Percentiles rank a stretch among this genome's conserved stretches.
Evolutionary conservation across 2,888 invertebrate genomes (phyloP).

Genomic region (Plagiodera versicolora): DNA sequence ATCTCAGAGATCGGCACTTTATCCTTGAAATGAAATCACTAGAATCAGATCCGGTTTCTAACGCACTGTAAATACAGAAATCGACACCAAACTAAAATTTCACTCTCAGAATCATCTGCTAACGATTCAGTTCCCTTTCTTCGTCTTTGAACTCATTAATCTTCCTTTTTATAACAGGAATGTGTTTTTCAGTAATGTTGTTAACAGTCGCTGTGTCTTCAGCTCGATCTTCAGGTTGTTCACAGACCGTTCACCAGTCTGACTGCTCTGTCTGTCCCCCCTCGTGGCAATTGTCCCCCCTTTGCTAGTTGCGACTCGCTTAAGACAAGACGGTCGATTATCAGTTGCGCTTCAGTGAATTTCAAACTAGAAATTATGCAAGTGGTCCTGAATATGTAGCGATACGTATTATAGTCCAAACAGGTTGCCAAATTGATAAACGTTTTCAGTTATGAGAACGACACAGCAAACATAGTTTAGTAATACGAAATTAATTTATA

Average conservation of each 20-base stretch:
- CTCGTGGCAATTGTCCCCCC: slow-evolving; percentile 27
- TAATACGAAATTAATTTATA: no score
- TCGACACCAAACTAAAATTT: neutral
- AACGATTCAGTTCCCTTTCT: neutral
- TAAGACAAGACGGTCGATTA: neutral
- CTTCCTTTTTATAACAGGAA: slow-evolving; percentile 11
- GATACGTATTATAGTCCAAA: no score
- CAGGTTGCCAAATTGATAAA: no score
- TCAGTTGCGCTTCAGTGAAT: neutral
- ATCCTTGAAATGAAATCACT: slow-evolving; percentile 16
- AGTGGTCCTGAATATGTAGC: no score
- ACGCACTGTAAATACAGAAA: neutral
- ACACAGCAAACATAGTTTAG: no score
- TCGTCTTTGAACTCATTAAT: neutral
- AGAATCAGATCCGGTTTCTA: slow-evolving; percentile 11
- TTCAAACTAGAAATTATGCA: neutral
- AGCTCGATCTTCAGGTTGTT: slow-evolving; percentile 19
- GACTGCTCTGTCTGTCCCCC: slow-evolving; percentile 29
- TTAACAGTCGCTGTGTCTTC: slow-evolving; percentile 21
- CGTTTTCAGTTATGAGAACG: no score
- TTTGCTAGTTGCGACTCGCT: slow-evolving; percentile 9
- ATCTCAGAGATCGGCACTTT: slow-evolving; percentile 11
- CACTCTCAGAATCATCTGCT: neutral
- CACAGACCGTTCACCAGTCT: slow-evolving; percentile 30
- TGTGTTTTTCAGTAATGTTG: slow-evolving; percentile 13